These are phyloP conservation scores for Piaya cayana DNA, from an alignment of 2,113 vertebrate genomes.

Conservation along the genomic window DNA sequence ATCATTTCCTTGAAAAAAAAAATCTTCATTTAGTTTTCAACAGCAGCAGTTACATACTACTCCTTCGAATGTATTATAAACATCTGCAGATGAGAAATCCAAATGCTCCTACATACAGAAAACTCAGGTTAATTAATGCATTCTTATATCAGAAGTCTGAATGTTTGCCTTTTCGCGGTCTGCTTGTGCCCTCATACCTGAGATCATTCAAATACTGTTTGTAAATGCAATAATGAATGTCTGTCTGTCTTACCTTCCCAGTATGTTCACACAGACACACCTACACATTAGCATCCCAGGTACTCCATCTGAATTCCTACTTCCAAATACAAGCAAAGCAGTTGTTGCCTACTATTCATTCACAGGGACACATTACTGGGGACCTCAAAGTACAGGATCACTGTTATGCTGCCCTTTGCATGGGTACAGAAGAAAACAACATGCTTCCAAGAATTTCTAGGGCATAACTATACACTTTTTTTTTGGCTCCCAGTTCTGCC, in stretches of 20 bases:
- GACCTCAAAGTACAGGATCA: background rate
- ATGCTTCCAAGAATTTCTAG: background rate
- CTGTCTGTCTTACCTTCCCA: background rate
- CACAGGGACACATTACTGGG: accelerated
- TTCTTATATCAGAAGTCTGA: background rate
- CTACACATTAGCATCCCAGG: background rate
- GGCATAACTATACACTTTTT: background rate
- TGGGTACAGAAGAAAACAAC: background rate
- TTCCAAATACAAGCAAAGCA: background rate
- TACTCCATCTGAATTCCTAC: background rate
- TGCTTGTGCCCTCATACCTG: background rate
- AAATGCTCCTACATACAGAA: background rate
- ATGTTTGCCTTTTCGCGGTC: background rate
- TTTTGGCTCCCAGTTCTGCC: too few species aligned
- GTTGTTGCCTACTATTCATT: background rate
- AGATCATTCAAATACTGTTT: background rate
- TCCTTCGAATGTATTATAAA: background rate
- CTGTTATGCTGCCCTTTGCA: background rate
- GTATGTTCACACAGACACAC: background rate
- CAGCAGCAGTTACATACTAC: background rate
- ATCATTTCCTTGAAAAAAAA: background rate
- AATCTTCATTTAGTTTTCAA: background rate
- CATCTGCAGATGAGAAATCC: background rate
- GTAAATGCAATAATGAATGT: background rate
- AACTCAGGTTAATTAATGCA: background rate